Evolutionary conservation across 2,888 invertebrate genomes (phyloP).

Genomic region (Nephrotoma guestfalica): DNA sequence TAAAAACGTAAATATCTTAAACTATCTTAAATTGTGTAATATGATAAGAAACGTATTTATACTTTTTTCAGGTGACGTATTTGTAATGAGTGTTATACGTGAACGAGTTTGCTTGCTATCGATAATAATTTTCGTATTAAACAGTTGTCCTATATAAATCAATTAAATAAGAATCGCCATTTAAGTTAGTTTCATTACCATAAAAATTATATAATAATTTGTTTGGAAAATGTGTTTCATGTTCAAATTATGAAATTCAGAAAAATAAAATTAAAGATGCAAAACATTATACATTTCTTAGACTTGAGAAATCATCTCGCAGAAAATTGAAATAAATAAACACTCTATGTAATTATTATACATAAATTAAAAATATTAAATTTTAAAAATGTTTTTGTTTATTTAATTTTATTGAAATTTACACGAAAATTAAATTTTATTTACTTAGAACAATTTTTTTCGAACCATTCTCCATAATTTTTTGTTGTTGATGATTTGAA

Average conservation of each 20-base stretch:
- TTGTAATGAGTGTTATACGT: no score
- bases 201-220: neutral
- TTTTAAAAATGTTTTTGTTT: neutral
- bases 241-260: neutral
- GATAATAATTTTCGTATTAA: no score
- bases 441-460: no score
- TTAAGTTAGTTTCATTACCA: neutral
- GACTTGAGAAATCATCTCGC: neutral
- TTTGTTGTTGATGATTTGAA: no score
- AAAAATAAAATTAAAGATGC: neutral
- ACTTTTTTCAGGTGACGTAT: neutral
- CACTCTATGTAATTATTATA: neutral
- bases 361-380: neutral
- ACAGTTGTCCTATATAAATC: no score
- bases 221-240: neutral
- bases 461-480: no score
- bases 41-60: neutral
- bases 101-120: no score
- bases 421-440: neutral
- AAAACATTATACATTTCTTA: neutral
- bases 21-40: neutral
- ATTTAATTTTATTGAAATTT: neutral
- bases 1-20: neutral
- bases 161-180: no score
- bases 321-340: neutral